Evolutionary conservation across 1,140 invertebrate genomes (phyloP).

Genomic region (Camponotus vicinus): DNA sequence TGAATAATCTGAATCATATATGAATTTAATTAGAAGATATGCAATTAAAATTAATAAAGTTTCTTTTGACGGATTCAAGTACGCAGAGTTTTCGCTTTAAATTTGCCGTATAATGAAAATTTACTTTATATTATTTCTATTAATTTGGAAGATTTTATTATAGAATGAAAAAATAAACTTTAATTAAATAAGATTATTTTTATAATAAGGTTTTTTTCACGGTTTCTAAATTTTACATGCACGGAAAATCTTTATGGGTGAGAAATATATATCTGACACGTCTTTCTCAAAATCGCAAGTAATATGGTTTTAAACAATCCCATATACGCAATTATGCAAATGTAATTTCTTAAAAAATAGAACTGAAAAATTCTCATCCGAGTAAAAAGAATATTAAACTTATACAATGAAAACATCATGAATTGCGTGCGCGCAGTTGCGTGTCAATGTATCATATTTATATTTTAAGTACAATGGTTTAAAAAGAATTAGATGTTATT

Average conservation of each 20-base stretch:
- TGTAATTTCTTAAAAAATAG: conserved; percentile 1
- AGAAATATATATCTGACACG: background rate
- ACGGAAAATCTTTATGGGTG: background rate
- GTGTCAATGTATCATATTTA: conserved; percentile 14
- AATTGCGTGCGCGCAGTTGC: conserved; percentile 10
- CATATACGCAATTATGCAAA: conserved; percentile 21
- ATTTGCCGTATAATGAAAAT: background rate
- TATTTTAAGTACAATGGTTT: background rate
- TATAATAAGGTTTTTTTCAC: background rate
- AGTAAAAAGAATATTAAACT: background rate
- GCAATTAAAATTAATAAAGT: background rate
- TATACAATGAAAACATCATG: background rate
- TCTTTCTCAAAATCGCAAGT: background rate
- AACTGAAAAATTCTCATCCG: background rate
- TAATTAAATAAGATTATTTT: background rate
- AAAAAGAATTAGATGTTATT: conserved; percentile 4
- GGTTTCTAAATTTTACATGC: background rate
- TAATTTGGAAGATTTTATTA: background rate
- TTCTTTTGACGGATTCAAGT: background rate
- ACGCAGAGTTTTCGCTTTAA: background rate
- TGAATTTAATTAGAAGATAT: background rate
- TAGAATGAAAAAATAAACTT: background rate
- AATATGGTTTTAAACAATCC: background rate
- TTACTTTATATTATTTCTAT: background rate
- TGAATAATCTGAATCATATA: background rate